Percentiles rank a stretch among this genome's conserved stretches.
Conservation (phyloP, 2,797 vertebrate species). For the Onychomys torridus region DNA sequence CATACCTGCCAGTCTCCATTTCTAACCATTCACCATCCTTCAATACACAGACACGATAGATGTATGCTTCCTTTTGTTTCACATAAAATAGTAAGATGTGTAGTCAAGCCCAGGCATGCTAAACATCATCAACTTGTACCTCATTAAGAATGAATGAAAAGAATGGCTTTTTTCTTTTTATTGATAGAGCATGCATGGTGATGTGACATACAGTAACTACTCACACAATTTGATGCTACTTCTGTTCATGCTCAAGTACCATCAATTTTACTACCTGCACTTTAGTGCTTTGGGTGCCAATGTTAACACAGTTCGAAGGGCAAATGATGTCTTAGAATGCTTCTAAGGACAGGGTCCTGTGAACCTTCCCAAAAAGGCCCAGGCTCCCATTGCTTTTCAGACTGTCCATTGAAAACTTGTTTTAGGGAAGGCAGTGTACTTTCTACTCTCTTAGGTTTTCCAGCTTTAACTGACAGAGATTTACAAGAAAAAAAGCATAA, state of each 20-base stretch:
- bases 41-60: neutral
- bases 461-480: neutral
- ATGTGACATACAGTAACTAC: too few relatives aligned
- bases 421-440: neutral
- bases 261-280: neutral
- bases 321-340: neutral
- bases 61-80: neutral
- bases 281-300: neutral
- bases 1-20: neutral
- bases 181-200: accelerated
- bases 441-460: neutral
- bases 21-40: neutral
- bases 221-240: neutral
- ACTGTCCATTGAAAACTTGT: neutral
- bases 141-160: neutral
- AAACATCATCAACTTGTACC: neutral
- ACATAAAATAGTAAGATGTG: neutral
- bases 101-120: neutral
- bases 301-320: neutral
- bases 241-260: neutral
- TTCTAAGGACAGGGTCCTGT: neutral
- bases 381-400: neutral
- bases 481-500: neutral
- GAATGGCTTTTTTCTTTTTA: neutral
- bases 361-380: neutral